Percentiles rank a stretch among this genome's conserved stretches.
phyloP scores from a whole-genome alignment of 1,140 invertebrate species.

The Euwallacea similis region DNA sequence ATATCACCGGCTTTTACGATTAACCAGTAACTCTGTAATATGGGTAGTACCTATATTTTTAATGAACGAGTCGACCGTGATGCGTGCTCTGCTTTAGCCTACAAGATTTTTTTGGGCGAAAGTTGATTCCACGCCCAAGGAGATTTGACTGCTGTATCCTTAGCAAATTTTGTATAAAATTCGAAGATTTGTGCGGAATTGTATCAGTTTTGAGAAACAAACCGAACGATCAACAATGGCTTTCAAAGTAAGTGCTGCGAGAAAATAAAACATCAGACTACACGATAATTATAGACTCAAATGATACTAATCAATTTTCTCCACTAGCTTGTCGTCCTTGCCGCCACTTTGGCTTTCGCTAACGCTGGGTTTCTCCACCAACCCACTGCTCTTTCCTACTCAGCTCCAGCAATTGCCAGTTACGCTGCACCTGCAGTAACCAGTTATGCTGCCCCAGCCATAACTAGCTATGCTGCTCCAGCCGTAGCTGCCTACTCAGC shows the following conservation, averaged over 20 bases:
- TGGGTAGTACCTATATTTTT: background rate
- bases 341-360: conserved; percentile 46
- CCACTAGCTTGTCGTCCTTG: conserved; percentile 45
- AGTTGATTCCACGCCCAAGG: conserved; percentile 32
- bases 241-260: conserved; percentile 17
- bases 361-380: conserved; percentile 47
- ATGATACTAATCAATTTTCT: background rate
- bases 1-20: no score
- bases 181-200: conserved; percentile 1
- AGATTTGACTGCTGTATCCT: conserved; percentile 17
- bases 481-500: conserved; percentile 59
- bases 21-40: no score
- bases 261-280: background rate
- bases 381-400: conserved; percentile 50
- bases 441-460: conserved; percentile 42
- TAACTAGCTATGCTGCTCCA: conserved; percentile 57
- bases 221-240: conserved; percentile 28
- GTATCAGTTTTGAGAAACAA: conserved; percentile 26
- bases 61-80: conserved; percentile 29
- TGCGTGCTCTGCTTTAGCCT: background rate
- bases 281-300: no score
- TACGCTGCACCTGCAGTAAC: conserved; percentile 55
- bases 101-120: conserved; percentile 19
- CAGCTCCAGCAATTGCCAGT: conserved; percentile 55
- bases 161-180: conserved; percentile 24